Evolutionary conservation across 2,888 invertebrate species (phyloP).

Genomic region (Drosophila maculinotata): DNA sequence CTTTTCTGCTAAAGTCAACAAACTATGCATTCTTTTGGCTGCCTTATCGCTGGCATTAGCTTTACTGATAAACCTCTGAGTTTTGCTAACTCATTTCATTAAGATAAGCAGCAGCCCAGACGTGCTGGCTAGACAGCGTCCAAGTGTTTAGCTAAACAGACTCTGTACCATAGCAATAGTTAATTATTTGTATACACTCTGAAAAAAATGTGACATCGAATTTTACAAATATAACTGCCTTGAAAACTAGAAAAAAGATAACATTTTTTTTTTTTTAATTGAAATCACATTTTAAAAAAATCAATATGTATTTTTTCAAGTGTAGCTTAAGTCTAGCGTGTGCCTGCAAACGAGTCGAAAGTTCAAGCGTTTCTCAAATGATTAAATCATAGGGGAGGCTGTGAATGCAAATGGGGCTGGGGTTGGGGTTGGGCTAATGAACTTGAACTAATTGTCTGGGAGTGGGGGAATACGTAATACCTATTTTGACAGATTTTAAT

Average conservation of each 20-base stretch:
- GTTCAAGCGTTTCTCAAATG: conserved; percentile 44
- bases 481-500: not conserved
- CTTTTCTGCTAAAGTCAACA: conserved; percentile 22
- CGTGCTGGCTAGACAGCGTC: conserved; percentile 55
- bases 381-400: conserved; percentile 33
- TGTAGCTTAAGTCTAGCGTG: conserved; percentile 37
- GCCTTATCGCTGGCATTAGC: conserved; percentile 15
- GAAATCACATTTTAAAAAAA: too few species aligned
- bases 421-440: conserved; percentile 52
- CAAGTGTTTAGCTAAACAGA: conserved; percentile 20
- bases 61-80: conserved; percentile 24
- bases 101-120: conserved; percentile 54
- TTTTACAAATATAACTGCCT: too few species aligned
- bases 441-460: conserved; percentile 67
- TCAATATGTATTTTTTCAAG: too few species aligned
- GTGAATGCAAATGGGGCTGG: conserved; percentile 6
- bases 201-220: too few species aligned
- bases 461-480: conserved; percentile 19
- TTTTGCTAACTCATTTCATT: conserved; percentile 25
- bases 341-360: conserved; percentile 51
- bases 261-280: too few species aligned
- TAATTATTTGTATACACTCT: not conserved
- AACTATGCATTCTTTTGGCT: conserved; percentile 4
- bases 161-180: not conserved
- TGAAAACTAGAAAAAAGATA: too few species aligned